Evolutionary conservation across 37 sponge, comb jelly and placozoan genomes (phyloP), one percentile per base, ranked within the genome.

Genomic region (Aplysina aerophoba): DNA sequence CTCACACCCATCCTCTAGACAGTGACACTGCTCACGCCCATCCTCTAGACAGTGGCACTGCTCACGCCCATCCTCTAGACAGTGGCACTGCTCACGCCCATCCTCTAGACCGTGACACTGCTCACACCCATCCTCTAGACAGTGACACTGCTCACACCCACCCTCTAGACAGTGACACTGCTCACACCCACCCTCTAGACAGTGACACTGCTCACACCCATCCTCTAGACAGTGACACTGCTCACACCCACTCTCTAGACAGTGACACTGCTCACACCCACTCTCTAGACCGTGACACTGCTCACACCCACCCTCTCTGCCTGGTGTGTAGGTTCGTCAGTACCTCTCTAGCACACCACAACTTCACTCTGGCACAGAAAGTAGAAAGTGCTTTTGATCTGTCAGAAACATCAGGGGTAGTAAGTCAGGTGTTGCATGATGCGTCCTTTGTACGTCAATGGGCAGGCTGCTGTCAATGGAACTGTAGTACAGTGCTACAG

Each of bases 61-160:
- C n/a, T n/a, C 75, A 37, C 41, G 44, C 41, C 38, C 1, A 15
- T 44, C 1, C 41, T 55, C 28, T 14, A 55, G 21, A 55, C 55
- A 57, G 30, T 34, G 20, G 59, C 73, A 36, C 55, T 73, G 33
- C 84, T 67, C 84, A 25, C 54, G 40, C 55, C 40, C 61, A 64
- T 15, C 58, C 72, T 20, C 33, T n/a, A n/a, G n/a, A n/a, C n/a
- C n/a, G n/a, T n/a, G n/a, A n/a, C n/a, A n/a, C n/a, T n/a, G n/a
- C n/a, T n/a, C 75, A 37, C 41, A 40, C 41, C 38, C 1, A 15
- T 44, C 1, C 41, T 55, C 28, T 14, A 55, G 21, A 55, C 55
- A 57, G 30, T 34, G 20, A 58, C 73, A 36, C 55, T 73, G 33
- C 84, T 67, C 84, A 25, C 54, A 44, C 55, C 40, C 61, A 64